A percentile compares a stretch with the other conserved stretches of the same genome.
phyloP scores from a whole-genome alignment of 1,140 invertebrate genomes.

The Eurytemora carolleeae region DNA sequence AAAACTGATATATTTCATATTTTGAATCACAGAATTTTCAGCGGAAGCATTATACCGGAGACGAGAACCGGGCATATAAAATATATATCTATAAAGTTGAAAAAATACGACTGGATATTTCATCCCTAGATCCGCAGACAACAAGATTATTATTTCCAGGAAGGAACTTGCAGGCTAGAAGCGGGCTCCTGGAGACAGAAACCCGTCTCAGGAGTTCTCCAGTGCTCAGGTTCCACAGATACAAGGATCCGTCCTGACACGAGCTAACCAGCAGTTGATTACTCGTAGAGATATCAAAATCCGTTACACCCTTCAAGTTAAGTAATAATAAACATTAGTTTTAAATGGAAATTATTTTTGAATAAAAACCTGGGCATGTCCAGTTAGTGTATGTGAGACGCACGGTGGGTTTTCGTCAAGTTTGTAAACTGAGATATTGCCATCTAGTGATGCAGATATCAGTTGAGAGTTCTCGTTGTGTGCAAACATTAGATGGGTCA shows the following conservation, averaged over 20 bases:
- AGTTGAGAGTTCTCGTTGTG: constrained; percentile 61
- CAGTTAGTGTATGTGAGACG: constrained; percentile 47
- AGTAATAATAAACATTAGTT: no score
- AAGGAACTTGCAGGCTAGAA: constrained; percentile 52
- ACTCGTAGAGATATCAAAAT: constrained; percentile 66
- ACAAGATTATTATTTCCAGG: constrained; percentile 73
- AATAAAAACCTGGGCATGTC: constrained; percentile 25
- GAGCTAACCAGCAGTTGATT: constrained; percentile 63
- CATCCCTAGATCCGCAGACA: constrained; percentile 21
- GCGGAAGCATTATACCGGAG: no score
- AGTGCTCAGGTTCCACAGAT: constrained; percentile 45
- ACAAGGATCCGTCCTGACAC: constrained; percentile 48
- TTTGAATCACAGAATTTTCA: no score
- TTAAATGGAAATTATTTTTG: no score
- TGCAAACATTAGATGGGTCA: constrained; percentile 66
- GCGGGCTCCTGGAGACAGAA: constrained; percentile 33
- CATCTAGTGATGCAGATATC: constrained; percentile 58
- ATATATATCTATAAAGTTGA: no score
- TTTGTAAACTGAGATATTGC: constrained; percentile 58
- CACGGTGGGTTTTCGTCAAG: constrained; percentile 42
- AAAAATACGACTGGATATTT: no score
- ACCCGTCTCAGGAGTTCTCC: constrained; percentile 43
- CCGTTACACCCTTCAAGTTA: constrained; percentile 53
- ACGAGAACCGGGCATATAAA: no score
- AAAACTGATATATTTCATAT: no score